Evolutionary conservation across 2,888 invertebrate species (phyloP), one percentile per base, ranked within the genome.

Genomic region (Callyntrura guangdongensis): DNA sequence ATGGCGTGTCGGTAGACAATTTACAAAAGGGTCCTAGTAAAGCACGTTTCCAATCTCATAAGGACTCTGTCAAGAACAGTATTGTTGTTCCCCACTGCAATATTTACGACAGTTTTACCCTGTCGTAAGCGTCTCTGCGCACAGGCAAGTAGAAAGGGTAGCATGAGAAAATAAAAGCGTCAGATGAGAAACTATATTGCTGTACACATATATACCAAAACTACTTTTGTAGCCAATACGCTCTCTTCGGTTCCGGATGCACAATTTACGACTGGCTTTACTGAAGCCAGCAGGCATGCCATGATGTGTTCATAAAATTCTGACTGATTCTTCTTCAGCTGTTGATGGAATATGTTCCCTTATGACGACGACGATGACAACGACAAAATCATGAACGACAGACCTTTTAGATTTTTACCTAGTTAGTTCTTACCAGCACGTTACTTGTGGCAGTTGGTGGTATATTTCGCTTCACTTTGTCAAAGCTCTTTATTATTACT

Each of bases 351-450:
- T 20, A 56, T 79, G 79, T 36, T 79, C 79, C 47, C 72, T 72
- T 72, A 25, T 22, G 49, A 49, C 14, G 36, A 59, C n/a, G 69
- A 25, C n/a, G 79, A 56, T 6, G 17, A 82, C 6, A 47, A 82
- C 82, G 88, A 82, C 88, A 72, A 72, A 47, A 47, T 45, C 72
- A 72, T 17, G 47, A 72, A 20, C 72, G 72, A 72, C 45, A 88
- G 72, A 9, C 81, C 72, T 72, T 81, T 72, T 72, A 45, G 69
- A 64, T 59, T 88, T n/a, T 67, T 67, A 47, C 17, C 72, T 77
- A n/a, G 59, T 89, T 89, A 89, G 89, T 89, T 64, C 83, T 83
- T 74, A 45, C 22, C 89, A 61, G 74, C 59, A 49, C 89, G 53
- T 89, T 89, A 74, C 82, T 82, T 82, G 82, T 81, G 81, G 22